Conservation (phyloP, 2,113 vertebrate genomes). For the Ornithorhynchus anatinus region DNA sequence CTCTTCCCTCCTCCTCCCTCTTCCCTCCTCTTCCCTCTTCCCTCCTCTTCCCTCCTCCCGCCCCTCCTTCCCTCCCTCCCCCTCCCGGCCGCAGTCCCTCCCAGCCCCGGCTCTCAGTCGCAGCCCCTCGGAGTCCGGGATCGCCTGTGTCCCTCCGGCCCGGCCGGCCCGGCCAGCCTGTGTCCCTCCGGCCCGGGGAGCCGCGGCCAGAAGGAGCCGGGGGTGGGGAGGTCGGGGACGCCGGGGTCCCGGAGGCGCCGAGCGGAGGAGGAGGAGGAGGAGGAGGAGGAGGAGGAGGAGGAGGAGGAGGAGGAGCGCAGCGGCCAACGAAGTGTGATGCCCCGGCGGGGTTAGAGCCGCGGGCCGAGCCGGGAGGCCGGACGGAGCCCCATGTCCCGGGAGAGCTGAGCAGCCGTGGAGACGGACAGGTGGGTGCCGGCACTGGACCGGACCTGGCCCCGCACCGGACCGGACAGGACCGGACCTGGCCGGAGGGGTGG, state of each 20-base stretch:
- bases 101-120: conserved; percentile 52
- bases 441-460: conserved; percentile 41
- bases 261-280: neutral
- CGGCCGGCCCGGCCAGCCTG: conserved; percentile 24
- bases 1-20: conserved; percentile 22
- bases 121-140: conserved; percentile 53
- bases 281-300: conserved; percentile 20
- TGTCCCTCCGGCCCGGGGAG: conserved; percentile 29
- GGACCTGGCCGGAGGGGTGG: too few relatives aligned
- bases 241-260: conserved; percentile 53
- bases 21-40: neutral
- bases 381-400: conserved; percentile 51
- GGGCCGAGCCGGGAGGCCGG: conserved; percentile 17
- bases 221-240: conserved; percentile 61
- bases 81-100: conserved; percentile 32
- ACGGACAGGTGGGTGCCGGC: conserved; percentile 56
- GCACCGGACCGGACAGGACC: too few relatives aligned
- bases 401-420: conserved; percentile 52
- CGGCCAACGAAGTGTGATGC: conserved; percentile 39
- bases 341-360: conserved; percentile 38
- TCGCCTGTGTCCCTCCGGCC: conserved; percentile 38
- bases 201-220: conserved; percentile 62
- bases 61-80: neutral
- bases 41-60: neutral
- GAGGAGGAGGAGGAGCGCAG: conserved; percentile 8